Percentiles rank a stretch among this genome's conserved stretches.
These are phyloP conservation scores for Buphagus erythrorhynchus DNA, from an alignment of 2,797 vertebrate genomes.

Conservation along the genomic window DNA sequence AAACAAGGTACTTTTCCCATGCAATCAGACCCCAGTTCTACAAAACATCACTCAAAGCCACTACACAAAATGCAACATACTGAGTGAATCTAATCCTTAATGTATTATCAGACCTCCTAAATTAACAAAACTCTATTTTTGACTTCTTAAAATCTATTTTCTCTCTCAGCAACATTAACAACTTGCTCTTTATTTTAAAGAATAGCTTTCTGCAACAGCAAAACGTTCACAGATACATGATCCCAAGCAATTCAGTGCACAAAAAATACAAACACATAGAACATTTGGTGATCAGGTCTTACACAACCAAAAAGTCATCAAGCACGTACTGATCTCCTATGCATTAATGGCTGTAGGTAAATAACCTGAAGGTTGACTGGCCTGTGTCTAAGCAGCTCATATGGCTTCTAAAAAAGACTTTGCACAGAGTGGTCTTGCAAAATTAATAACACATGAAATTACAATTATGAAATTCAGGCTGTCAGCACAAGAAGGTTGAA, in stretches of 20 bases:
- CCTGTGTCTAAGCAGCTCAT: neutral
- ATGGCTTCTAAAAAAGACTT: neutral
- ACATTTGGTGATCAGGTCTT: neutral
- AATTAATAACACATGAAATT: neutral
- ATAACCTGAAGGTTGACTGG: neutral
- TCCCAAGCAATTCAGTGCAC: neutral
- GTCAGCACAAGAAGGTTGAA: neutral
- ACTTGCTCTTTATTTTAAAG: neutral
- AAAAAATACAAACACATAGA: neutral
- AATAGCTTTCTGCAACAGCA: neutral
- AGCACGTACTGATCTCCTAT: neutral
- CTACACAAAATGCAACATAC: neutral
- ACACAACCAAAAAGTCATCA: neutral
- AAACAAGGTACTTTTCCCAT: neutral
- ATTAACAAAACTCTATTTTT: neutral
- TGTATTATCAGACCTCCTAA: neutral
- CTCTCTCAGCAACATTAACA: neutral
- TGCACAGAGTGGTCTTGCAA: neutral
- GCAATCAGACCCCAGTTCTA: neutral
- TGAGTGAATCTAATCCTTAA: neutral
- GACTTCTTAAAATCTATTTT: neutral
- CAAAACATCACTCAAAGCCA: neutral
- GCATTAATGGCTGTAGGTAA: neutral
- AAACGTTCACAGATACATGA: accelerated
- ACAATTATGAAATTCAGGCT: neutral